These are phyloP conservation scores for Chrysogorgia sp. DNA, from an alignment of 92 coral and sea anemone genomes.

Conservation along the genomic window DNA sequence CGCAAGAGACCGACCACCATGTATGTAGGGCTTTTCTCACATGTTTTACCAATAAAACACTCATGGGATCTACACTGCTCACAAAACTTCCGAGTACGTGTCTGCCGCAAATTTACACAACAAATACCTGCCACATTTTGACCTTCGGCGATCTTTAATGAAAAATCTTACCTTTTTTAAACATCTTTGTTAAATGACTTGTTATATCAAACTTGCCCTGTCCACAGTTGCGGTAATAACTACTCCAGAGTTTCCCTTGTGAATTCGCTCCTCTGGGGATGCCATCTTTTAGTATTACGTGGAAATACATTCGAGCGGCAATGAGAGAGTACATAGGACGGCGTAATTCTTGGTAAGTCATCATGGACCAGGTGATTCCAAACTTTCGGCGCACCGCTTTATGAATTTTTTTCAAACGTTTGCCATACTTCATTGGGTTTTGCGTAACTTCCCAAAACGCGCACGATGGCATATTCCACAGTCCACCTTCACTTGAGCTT, in stretches of 20 bases:
- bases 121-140: background rate
- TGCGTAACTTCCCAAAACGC: conserved; percentile 84
- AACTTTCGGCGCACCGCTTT: conserved; percentile 85
- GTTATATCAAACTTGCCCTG: conserved; percentile 6
- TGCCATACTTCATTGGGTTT: conserved; percentile 74
- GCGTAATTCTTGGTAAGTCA: conserved; percentile 76
- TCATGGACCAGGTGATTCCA: conserved; percentile 93
- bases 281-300: conserved; percentile 58
- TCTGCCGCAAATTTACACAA: background rate
- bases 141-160: background rate
- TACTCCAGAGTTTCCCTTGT: conserved; percentile 83
- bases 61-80: background rate
- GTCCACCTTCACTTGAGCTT: conserved; percentile 79
- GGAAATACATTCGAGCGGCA: conserved; percentile 86
- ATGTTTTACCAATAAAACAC: conserved; percentile 7
- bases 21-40: conserved; percentile 1
- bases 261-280: conserved; percentile 77
- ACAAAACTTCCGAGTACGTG: background rate
- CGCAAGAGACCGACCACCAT: conserved; percentile 10
- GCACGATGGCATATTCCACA: conserved; percentile 87
- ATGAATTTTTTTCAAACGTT: conserved; percentile 70
- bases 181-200: conserved; percentile 8
- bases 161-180: conserved; percentile 38
- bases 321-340: conserved; percentile 92
- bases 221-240: conserved; percentile 76